A percentile compares a stretch with the other conserved stretches of the same genome.
phyloP scores from a whole-genome alignment of 2,888 invertebrate genomes.

The Trachelus iudaicus region DNA sequence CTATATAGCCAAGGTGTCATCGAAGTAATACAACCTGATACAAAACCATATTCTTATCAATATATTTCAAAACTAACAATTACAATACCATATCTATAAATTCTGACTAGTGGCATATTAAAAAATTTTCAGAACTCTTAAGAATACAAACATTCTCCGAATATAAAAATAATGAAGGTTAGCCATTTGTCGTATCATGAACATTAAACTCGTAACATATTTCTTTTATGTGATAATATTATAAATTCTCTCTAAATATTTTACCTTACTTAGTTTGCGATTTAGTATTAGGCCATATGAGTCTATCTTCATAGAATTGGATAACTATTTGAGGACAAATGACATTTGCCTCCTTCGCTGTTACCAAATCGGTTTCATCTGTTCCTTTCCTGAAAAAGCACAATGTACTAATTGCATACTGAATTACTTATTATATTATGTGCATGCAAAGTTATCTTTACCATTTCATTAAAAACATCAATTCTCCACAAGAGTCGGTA shows the following conservation, averaged over 20 bases:
- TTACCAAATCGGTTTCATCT: conserved; percentile 77
- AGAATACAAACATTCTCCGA: no score
- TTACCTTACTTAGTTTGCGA: conserved; percentile 22
- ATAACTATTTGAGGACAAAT: conserved; percentile 78
- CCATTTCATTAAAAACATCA: conserved; percentile 94
- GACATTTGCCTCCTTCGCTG: conserved; percentile 75
- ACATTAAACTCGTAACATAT: no score
- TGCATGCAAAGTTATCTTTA: conserved; percentile 57
- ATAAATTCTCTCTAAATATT: not conserved
- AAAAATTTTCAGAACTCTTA: no score
- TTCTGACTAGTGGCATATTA: not conserved
- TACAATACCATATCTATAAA: conserved; percentile 4
- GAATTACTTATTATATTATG: not conserved
- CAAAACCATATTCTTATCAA: no score
- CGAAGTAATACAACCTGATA: no score
- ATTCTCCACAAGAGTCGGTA: conserved; percentile 87
- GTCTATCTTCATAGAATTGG: conserved; percentile 78
- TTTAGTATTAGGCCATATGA: conserved; percentile 88
- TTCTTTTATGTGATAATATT: no score
- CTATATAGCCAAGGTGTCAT: no score
- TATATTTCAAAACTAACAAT: not conserved
- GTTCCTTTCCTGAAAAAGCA: conserved; percentile 70
- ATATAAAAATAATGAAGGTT: no score
- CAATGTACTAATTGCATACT: not conserved
- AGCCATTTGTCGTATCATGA: no score